Base-by-base conservation (phyloP, 2,888 invertebrate genomes). In the Selenia dentaria region DNA sequence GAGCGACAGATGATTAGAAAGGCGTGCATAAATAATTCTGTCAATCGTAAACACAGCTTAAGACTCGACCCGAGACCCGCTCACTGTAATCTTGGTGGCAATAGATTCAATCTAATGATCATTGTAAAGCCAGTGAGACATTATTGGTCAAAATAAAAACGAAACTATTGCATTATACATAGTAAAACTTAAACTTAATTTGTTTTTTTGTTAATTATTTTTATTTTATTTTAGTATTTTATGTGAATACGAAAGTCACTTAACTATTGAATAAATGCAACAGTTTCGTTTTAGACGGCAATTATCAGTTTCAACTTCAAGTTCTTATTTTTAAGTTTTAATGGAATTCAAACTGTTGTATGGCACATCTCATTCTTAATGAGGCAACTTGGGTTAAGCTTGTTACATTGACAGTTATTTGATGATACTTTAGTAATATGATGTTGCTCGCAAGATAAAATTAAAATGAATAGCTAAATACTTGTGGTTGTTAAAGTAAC, bases 351-450 rank as follows among this genome's bases (percentile, higher is more conserved):
- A 5, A 14, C 6, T 14, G 3, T 10, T 37, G 11, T 50, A 65
- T 72, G 70, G 66, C 43, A 76, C 61, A 48, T 42, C 35, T 20
- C 20, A n/a, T 34, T 33, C 44, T 51, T 12, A 73, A 71, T 51
- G 74, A 48, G 80, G 81, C 77, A 74, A 78, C 76, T 78, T 75
- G 70, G 79, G 79, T 78, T 62, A 44, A 57, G 76, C 74, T 73
- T 62, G 65, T 70, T 63, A 65, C 69, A 62, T 64, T 64, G 64
- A 53, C 53, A 61, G 70, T 70, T 64, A 69, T 74, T 70, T 83
- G 83, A 82, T 72, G 83, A 77, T 62, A 40, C 83, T 82, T 83
- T 83, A 82, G 83, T 81, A 82, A 81, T 82, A 83, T 83, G 83
- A 83, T 79, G 75, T 74, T 81, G 81, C 66, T 67, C 44, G 36